Base-by-base conservation (phyloP, 2,888 invertebrate genomes). In the Elgonia sp. region DNA sequence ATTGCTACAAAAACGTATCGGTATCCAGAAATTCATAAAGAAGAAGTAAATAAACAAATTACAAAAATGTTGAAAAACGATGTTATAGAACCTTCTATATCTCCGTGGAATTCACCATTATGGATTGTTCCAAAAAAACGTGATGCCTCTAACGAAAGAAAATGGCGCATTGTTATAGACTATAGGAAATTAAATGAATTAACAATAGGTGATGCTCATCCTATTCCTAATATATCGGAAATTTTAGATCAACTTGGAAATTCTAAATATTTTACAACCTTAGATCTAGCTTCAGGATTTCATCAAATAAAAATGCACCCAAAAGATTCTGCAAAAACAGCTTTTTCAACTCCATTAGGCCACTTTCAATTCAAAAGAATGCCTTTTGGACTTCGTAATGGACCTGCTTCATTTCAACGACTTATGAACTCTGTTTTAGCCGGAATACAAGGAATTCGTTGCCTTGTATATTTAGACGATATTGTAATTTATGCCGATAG, bases 51-150 rank as follows among this genome's bases (percentile, higher is more conserved):
- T n/a, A 70, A 84, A 3, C 87, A 92, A 76, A 89, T 92, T 14
- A 53, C 86, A 12, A 85, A 91, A 53, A 90, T 92, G 89, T 62
- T 93, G 18, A 80, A 90, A 8, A 75, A 90, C 18, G 91, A 90
- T n/a, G 86, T 92, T 14, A 91, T 92, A n/a, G n/a, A n/a, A 72
- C 91, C 89, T 7, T 92, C 92, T 0, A 86, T 80, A 1, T 92
- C 91, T 18, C 93, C 94, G 0, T 95, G 93, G 93, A 89, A 92
- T 6, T 90, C 92, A 2, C 94, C 93, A 0, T 90, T 94, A 6
- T 93, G 94, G 1, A 63, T 95, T 0, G 93, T 94, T 3, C 89
- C 89, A 21, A 95, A 94, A 89, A 93, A 93, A 79, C 90, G 92
- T 16, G 89, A 88, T 14, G 87, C 89, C 18, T 84, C 83, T 8